Base-by-base conservation (phyloP, 2,797 vertebrate species). In the Danio choprae region DNA sequence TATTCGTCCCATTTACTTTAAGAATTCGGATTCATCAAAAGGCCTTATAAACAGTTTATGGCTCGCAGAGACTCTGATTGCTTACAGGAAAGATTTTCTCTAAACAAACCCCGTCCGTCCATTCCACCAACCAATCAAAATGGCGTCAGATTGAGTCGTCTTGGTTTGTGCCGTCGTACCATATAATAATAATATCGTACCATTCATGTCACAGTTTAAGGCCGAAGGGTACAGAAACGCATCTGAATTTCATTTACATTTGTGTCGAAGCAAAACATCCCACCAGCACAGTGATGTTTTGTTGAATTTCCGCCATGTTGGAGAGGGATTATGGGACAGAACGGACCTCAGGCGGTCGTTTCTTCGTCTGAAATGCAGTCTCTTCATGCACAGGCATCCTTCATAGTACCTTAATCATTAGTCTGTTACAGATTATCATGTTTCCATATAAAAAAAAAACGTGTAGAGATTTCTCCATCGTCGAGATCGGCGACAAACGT, bases 131-230 rank as follows among this genome's bases (percentile, higher is more conserved):
- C 64, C 6, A 68, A 81, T 11, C 43, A 4, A 73, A 70, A 60
- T 55, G 38, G 16, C 22, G 4, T 29, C 62, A 73, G 55, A 73
- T 46, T 20, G 55, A 16, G 68, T 50, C 29, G 48, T 20, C 1
- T 44, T 44, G 36, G 36, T n/a, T 56, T 70, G 75, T 68, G 74
- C 71, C 83, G 44, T 53, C 38, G 64, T 72, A n/a, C n/a, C n/a
- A n/a, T n/a, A n/a, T n/a, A n/a, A n/a, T 44, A 15, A 16, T 48
- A 50, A 83, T 79, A 68, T 89, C 77, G 15, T 84, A 83, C 70
- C 77, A 82, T 81, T 79, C 83, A 80, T 76, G 40, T 86, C 88
- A 86, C 87, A 86, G 86, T 90, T 92, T 92, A 91, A 92, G 90
- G 90, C 90, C 89, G 84, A 85, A 87, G 55, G 87, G 84, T 89